Evolutionary conservation across 2,888 invertebrate species (phyloP).

Genomic region (Notodonta dromedarius): DNA sequence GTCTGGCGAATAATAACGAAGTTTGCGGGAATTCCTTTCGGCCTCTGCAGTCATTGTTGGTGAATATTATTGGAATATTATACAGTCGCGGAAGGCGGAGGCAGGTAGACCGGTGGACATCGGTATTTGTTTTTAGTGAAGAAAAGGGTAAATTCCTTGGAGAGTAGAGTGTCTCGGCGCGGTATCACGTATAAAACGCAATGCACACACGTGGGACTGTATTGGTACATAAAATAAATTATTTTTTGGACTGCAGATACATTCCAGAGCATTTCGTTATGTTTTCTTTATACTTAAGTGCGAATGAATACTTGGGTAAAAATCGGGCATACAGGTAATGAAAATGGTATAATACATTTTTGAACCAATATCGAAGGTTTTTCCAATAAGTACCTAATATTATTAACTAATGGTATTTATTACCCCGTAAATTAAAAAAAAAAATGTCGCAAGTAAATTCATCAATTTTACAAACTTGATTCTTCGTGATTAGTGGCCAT

Average conservation of each 20-base stretch:
- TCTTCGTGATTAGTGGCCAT: no score
- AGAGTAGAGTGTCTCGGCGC: conserved; percentile 36
- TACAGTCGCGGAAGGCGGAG: conserved; percentile 28
- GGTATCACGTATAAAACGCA: conserved; percentile 41
- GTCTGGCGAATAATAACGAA: conserved; percentile 14
- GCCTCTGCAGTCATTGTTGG: conserved; percentile 36
- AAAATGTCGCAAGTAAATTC: no score
- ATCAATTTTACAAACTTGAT: no score
- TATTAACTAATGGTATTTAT: no score
- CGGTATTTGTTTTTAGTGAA: conserved; percentile 52
- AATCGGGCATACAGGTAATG: no score
- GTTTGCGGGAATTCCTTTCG: conserved; percentile 9
- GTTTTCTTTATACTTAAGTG: not conserved
- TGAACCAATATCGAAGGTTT: no score
- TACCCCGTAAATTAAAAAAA: no score
- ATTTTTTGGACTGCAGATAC: conserved; percentile 13
- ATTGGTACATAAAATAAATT: conserved; percentile 35
- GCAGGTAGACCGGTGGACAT: conserved; percentile 31
- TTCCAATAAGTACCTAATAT: no score
- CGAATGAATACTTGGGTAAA: no score
- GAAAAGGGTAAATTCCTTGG: conserved; percentile 53
- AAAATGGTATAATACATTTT: no score
- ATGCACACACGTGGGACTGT: conserved; percentile 40
- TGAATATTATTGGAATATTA: conserved; percentile 47
- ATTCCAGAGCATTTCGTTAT: not conserved